Evolutionary conservation across 2,888 invertebrate species (phyloP).

Genomic region (Microplitis deprimator): DNA sequence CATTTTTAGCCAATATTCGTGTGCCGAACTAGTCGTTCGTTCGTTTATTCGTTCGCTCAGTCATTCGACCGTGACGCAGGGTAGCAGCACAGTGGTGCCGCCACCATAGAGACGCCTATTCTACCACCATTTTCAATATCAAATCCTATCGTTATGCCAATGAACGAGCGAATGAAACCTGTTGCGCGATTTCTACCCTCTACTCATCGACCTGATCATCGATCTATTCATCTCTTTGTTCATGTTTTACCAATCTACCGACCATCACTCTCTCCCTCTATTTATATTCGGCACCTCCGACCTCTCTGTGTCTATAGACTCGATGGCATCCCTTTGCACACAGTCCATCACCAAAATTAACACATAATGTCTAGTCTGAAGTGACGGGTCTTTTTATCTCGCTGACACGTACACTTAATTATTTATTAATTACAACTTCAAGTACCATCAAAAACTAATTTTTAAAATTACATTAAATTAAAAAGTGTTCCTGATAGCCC

Average conservation of each 20-base stretch:
- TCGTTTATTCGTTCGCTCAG: slow-evolving; percentile 46
- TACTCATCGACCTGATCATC: slow-evolving; percentile 31
- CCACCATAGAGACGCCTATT: background rate
- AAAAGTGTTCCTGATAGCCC: background rate
- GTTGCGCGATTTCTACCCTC: slow-evolving; percentile 53
- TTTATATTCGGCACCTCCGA: slow-evolving; percentile 11
- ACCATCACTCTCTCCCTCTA: background rate
- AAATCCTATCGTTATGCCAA: slow-evolving; percentile 55
- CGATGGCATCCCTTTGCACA: background rate
- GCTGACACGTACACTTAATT: too few relatives aligned
- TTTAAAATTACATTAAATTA: too few relatives aligned
- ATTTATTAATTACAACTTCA: too few relatives aligned
- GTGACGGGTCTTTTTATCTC: too few relatives aligned
- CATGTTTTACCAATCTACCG: slow-evolving; percentile 21
- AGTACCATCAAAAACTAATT: too few relatives aligned
- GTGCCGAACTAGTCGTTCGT: background rate
- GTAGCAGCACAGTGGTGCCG: background rate
- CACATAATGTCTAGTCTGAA: background rate
- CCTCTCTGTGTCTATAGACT: slow-evolving; percentile 14
- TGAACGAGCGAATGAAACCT: slow-evolving; percentile 53
- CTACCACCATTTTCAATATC: slow-evolving; percentile 46
- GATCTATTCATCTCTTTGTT: slow-evolving; percentile 37
- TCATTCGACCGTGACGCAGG: slow-evolving; percentile 47
- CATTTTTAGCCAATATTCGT: slow-evolving; percentile 66
- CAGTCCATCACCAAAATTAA: background rate